Evolutionary conservation across 1,140 invertebrate species (phyloP).

Genomic region (Dermatophagoides farinae): DNA sequence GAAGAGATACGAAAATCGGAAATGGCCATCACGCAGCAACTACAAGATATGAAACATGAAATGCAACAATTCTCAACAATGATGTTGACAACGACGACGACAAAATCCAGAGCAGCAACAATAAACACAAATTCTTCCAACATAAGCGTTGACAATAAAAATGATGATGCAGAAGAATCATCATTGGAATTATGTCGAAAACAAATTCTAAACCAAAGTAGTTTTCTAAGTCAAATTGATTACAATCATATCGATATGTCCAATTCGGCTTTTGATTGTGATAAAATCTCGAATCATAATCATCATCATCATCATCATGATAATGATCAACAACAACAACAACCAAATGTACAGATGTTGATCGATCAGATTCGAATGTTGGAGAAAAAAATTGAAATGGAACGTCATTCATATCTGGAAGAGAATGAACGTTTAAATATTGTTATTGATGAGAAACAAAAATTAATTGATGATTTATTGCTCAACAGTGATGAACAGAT

Average conservation of each 20-base stretch:
- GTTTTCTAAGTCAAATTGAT: neutral
- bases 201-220: neutral
- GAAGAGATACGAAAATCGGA: neutral
- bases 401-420: neutral
- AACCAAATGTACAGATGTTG: neutral
- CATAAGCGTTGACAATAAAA: too few relatives aligned
- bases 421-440: neutral
- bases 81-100: neutral
- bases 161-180: too few relatives aligned
- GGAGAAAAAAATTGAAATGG: neutral
- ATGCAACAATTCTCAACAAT: neutral
- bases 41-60: neutral
- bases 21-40: neutral
- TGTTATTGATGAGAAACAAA: neutral
- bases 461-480: neutral
- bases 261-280: too few relatives aligned
- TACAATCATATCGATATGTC: neutral
- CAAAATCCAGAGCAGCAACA: too few relatives aligned
- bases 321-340: neutral
- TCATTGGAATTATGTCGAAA: neutral
- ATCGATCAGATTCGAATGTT: neutral
- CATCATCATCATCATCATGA: neutral
- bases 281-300: too few relatives aligned
- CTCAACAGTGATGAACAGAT: too few relatives aligned
- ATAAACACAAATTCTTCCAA: too few relatives aligned